Evolutionary conservation across 1,140 invertebrate genomes (phyloP), one percentile per base, ranked within the genome.

Genomic region (Drosophila pseudoobscura): DNA sequence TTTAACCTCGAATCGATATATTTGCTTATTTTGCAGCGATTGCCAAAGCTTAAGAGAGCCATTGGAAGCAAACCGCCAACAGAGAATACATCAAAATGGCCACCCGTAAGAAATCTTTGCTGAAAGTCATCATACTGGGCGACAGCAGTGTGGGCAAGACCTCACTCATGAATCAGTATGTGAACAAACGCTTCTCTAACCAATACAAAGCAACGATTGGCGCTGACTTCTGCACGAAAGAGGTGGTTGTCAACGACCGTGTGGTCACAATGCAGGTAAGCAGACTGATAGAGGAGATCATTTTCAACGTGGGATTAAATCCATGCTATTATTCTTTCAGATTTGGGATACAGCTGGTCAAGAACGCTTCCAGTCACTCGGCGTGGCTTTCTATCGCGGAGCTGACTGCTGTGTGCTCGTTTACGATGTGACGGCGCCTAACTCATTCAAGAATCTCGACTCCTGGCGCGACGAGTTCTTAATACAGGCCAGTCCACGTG

Each of bases 271-370:
- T 99, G 97, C 99, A 99, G 95, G 97, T 97, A 92, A 92, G 89
- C 54, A n/a, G 7, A 1, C n/a, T n/a, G 11, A 13, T 13, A 39
- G 11, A 39, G 6, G 0, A 0, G 13, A 3, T 26, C 13, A 7
- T 11, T 4, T 26, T 13, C 9, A 29, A 39, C 15, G 9, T 26
- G 11, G 31, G 6, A n/a, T 6, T 15, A 44, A 41, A 50, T 51
- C 5, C 56, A 70, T 80, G 0, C 6, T n/a, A 22, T 45, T 75
- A 59, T 13, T 31, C 5, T 87, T 83, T 17, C 80, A 98, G 97
- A 99, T 99, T 92, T 99, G 99, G 99, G 99, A 99, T 88, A 99
- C 99, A 60, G 99, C 99, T 71, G 99, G 99, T n/a, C 99, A 99
- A 92, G 99, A 99, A 92, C 94, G 99, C 88, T 99, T 99, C 93